Conservation (phyloP, 1,140 invertebrate species). For the Galleria mellonella region DNA sequence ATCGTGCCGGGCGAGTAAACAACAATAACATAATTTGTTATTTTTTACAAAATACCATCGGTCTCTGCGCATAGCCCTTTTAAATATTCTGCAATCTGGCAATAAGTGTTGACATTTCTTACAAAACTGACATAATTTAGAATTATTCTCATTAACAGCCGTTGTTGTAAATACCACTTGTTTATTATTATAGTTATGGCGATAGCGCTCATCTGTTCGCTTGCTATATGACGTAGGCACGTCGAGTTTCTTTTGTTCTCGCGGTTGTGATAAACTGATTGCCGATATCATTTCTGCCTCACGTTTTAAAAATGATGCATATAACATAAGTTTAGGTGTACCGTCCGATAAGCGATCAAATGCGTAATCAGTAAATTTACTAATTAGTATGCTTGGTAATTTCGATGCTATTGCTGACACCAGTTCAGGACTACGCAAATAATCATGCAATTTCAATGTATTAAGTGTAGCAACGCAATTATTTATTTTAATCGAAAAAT, state of each 20-base stretch:
- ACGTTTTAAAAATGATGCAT: conserved; percentile 1
- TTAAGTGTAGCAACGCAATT: conserved; percentile 1
- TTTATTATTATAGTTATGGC: background rate
- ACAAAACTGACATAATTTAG: background rate
- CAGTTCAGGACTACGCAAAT: no score
- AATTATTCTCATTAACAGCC: background rate
- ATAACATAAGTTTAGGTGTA: background rate
- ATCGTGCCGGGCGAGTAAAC: conserved; percentile 8
- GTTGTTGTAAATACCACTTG: no score
- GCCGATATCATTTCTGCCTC: conserved; percentile 1
- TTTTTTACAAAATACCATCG: conserved; percentile 15
- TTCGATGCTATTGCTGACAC: no score
- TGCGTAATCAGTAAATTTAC: conserved; percentile 3
- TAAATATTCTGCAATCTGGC: conserved; percentile 10
- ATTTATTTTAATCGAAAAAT: conserved; percentile 3
- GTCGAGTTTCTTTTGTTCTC: background rate
- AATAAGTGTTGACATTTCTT: conserved; percentile 1
- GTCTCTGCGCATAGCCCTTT: conserved; percentile 14
- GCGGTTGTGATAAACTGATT: background rate
- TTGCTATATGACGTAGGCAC: background rate
- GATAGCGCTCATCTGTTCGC: background rate
- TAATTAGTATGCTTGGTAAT: conserved; percentile 1
- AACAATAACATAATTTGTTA: no score
- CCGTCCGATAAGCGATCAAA: background rate
- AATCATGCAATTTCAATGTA: background rate